These are phyloP conservation scores for Calidris pugnax DNA, from an alignment of 2,113 vertebrate genomes.

Conservation along the genomic window DNA sequence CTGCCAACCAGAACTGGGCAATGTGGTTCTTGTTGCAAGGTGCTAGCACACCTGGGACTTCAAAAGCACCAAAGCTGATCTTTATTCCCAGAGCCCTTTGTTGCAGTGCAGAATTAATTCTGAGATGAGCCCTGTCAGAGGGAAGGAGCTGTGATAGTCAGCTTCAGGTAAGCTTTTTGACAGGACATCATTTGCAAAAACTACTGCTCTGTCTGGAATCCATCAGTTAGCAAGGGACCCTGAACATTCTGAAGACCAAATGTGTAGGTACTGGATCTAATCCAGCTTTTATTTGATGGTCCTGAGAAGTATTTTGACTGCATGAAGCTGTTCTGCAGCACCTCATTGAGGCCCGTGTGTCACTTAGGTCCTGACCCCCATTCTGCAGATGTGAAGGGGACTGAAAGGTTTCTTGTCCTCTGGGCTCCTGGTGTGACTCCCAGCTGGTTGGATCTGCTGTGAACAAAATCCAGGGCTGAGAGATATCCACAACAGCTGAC, in stretches of 20 bases:
- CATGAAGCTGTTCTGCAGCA: background rate
- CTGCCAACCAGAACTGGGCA: background rate
- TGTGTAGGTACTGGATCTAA: background rate
- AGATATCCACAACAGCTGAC: background rate
- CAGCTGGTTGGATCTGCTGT: background rate
- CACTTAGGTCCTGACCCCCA: background rate
- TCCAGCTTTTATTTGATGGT: background rate
- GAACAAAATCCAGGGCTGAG: background rate
- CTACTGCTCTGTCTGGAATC: background rate
- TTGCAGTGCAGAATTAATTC: background rate
- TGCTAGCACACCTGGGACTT: background rate
- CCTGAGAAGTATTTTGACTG: background rate
- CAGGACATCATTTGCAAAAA: background rate
- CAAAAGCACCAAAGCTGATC: background rate
- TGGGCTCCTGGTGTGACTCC: accelerated
- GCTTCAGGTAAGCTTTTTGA: background rate
- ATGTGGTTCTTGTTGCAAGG: background rate
- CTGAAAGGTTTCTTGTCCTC: background rate
- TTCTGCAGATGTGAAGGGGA: background rate
- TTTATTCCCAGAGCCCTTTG: background rate
- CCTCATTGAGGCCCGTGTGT: background rate
- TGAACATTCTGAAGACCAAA: background rate
- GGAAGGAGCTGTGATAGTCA: accelerated
- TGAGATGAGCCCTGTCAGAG: background rate
- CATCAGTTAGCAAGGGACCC: background rate